Evolutionary conservation across 2,113 vertebrate species (phyloP).

Genomic region (Oophaga pumilio): DNA sequence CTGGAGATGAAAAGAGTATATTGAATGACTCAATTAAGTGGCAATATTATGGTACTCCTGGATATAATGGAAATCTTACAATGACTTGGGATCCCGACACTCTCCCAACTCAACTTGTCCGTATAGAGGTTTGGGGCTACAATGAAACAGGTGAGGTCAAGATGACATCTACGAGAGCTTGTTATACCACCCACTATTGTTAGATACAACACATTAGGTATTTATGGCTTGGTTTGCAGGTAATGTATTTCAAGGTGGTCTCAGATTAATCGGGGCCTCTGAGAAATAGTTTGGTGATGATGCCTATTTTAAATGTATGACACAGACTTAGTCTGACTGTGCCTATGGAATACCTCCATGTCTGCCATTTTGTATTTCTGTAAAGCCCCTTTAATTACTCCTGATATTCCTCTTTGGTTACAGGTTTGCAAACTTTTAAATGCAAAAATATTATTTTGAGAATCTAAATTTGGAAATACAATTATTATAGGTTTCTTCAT

Average conservation of each 20-base stretch:
- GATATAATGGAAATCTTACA: conserved; percentile 70
- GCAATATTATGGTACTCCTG: conserved; percentile 89
- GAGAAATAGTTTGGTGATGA: not conserved
- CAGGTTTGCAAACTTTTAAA: too few species aligned
- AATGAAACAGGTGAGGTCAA: conserved; percentile 79
- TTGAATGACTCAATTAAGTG: conserved; percentile 83
- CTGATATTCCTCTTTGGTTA: too few species aligned
- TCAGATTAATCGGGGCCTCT: not conserved
- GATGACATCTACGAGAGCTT: too few species aligned
- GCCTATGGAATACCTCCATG: too few species aligned
- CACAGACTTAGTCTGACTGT: too few species aligned
- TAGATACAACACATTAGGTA: not conserved
- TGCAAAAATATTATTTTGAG: too few species aligned
- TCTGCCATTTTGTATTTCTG: too few species aligned
- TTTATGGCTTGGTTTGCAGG: not conserved
- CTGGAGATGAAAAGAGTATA: conserved; percentile 69
- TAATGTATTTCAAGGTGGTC: not conserved
- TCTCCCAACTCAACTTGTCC: conserved; percentile 67
- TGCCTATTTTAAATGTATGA: not conserved
- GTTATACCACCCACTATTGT: not conserved
- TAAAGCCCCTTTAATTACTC: too few species aligned
- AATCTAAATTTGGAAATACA: too few species aligned
- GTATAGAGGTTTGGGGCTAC: conserved; percentile 92
- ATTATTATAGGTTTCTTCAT: too few species aligned
- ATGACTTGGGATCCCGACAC: conserved; percentile 75